phyloP scores from a whole-genome alignment of 1,140 invertebrate genomes.

The Bombus sibiricus region DNA sequence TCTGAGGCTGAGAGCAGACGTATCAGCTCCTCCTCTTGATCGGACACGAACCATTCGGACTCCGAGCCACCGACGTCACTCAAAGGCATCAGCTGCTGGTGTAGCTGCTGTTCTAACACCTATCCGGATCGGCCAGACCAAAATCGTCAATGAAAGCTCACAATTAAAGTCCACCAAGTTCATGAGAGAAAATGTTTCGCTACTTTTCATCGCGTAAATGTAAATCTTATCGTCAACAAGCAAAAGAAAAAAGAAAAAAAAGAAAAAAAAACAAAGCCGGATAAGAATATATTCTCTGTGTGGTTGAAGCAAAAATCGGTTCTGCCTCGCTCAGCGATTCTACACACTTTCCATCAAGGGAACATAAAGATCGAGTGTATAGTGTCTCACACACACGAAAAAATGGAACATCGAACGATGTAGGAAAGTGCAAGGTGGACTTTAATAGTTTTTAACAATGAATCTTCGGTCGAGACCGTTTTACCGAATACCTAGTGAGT shows the following conservation, averaged over 20 bases:
- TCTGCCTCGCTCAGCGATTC: constrained; percentile 25
- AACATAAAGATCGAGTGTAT: constrained; percentile 33
- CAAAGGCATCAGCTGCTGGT: constrained; percentile 77
- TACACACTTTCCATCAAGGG: constrained; percentile 42
- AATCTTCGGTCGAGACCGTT: constrained; percentile 56
- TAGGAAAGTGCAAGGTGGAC: constrained; percentile 73
- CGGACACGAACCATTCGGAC: constrained; percentile 90
- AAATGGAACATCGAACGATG: constrained; percentile 54
- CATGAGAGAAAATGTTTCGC: constrained; percentile 26
- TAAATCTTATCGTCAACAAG: constrained; percentile 27
- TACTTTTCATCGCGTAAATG: constrained; percentile 19
- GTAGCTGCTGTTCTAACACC: constrained; percentile 79
- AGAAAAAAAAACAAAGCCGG: constrained; percentile 2
- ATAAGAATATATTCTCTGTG: neutral
- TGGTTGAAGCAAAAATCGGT: constrained; percentile 47
- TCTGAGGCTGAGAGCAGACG: constrained; percentile 84
- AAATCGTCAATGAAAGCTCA: constrained; percentile 77
- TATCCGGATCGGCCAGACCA: constrained; percentile 76
- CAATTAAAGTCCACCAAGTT: constrained; percentile 76
- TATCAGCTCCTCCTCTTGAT: constrained; percentile 92
- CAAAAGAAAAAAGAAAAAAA: constrained; percentile 15
- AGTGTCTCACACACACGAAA: constrained; percentile 39
- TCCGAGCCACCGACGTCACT: constrained; percentile 85
- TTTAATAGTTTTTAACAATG: constrained; percentile 70
- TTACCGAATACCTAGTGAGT: neutral